Evolutionary conservation across 2,113 vertebrate genomes (phyloP), one percentile per base, ranked within the genome.

Genomic region (Tupaia tana): DNA sequence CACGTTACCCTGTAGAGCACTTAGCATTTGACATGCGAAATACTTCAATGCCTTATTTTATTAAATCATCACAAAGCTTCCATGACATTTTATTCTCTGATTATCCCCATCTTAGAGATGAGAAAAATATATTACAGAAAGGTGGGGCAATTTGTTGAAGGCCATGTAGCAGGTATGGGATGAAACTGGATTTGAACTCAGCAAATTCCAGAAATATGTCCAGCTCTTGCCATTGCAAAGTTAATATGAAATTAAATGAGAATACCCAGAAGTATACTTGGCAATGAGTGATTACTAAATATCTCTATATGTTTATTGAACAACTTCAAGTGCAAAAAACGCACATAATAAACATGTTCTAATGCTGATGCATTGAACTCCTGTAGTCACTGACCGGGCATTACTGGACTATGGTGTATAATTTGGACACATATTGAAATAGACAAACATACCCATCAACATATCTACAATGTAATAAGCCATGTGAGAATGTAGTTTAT

Each of bases 381-480:
- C 91, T 2, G 78, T 2, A 83, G 7, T 34, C 59, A 43, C 58
- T 83, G 80, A 58, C 14, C 43, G 77, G 52, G 8, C 52, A 95
- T 80, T 71, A 58, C 25, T 6, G n/a, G 84, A 61, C 56, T 82
- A 71, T 78, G 73, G 7, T 82, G 27, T 34, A 73, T 73, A 20
- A 89, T 84, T 73, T 93, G 61, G 52, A 27, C 22, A 84, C 34
- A 15, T 31, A 89, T 63, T 74, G 75, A 95, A 84, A 95, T 92
- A 52, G 73, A 73, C 29, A 90, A 77, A 25, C 66, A 67, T 8
- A 91, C 19, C 19, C 16, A 64, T 0, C 19, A 70, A 63, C n/a
- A 25, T 73, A 64, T 69, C 58, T 85, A n/a, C 24, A 94, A 67
- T 87, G 73, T 91, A 95, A 95, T 89, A 73, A 90, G 95, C 67